Percentiles rank a stretch among this genome's conserved stretches.
phyloP scores from a whole-genome alignment of 2,888 invertebrate genomes.

The Lomographa bimaculata region DNA sequence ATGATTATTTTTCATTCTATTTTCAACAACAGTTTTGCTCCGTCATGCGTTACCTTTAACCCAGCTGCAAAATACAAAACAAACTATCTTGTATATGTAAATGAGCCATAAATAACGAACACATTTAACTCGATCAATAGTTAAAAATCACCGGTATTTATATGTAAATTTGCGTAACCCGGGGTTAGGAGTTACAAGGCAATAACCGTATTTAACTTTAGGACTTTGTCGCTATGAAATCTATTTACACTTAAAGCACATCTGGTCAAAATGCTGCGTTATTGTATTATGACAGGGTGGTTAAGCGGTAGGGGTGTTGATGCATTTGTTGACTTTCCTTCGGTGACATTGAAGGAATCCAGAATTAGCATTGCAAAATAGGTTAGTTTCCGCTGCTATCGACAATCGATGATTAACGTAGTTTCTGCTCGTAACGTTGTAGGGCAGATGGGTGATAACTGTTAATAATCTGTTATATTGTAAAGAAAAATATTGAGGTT shows the following conservation, averaged over 20 bases:
- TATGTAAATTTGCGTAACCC: constrained; percentile 71
- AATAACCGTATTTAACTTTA: neutral
- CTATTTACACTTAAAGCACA: constrained; percentile 23
- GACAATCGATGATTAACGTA: constrained; percentile 68
- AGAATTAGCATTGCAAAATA: constrained; percentile 74
- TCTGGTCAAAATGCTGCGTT: constrained; percentile 6
- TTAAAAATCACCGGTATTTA: constrained; percentile 76
- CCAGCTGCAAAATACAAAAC: constrained; percentile 41
- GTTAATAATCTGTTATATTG: too few species aligned
- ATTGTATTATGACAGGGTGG: constrained; percentile 6
- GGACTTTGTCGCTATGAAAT: constrained; percentile 5
- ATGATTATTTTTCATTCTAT: too few species aligned
- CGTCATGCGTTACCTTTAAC: constrained; percentile 33
- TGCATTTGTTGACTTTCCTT: constrained; percentile 25
- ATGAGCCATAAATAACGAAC: constrained; percentile 47
- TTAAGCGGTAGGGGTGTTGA: constrained; percentile 5
- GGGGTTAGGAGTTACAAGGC: constrained; percentile 44
- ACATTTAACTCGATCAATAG: constrained; percentile 65
- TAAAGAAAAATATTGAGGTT: neutral
- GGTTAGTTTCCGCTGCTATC: constrained; percentile 45
- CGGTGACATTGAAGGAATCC: constrained; percentile 70
- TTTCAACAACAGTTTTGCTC: too few species aligned
- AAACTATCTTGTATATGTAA: constrained; percentile 45
- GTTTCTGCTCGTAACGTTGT: constrained; percentile 52
- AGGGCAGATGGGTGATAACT: constrained; percentile 52